Evolutionary conservation across 1,140 invertebrate species (phyloP).

Genomic region (Sinella curviseta): DNA sequence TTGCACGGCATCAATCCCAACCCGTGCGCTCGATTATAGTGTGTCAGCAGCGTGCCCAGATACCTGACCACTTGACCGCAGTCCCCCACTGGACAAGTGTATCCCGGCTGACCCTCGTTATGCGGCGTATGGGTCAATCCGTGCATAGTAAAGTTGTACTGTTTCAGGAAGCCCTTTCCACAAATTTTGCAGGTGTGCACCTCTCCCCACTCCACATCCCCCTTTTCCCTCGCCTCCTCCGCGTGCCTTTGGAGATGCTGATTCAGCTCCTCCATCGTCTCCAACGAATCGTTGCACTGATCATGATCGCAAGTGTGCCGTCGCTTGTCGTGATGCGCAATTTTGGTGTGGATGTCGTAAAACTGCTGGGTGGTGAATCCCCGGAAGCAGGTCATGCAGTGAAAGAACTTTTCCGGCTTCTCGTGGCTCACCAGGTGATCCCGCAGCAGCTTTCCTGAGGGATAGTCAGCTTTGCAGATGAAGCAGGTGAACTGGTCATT

Average conservation of each 20-base stretch:
- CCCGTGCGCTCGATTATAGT: background rate
- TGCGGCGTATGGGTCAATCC: background rate
- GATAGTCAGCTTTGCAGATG: background rate
- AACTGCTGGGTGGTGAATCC: constrained; percentile 6
- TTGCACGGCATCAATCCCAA: background rate
- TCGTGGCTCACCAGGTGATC: background rate
- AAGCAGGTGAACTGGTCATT: background rate
- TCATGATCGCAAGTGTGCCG: background rate
- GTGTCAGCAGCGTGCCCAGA: background rate
- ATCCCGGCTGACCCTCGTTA: background rate
- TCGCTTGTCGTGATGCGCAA: background rate
- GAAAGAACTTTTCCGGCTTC: background rate
- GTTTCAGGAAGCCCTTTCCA: background rate
- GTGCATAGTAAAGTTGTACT: background rate
- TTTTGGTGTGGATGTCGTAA: constrained; percentile 11
- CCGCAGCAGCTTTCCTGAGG: background rate
- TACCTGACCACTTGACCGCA: background rate
- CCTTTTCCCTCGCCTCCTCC: background rate
- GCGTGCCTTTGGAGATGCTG: background rate
- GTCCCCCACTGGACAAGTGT: background rate
- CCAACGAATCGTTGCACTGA: background rate
- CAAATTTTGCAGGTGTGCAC: background rate
- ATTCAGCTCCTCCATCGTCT: background rate
- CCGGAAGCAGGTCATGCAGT: background rate
- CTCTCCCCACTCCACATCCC: background rate